phyloP scores from a whole-genome alignment of 2,113 vertebrate species.

The Crocuta crocuta region DNA sequence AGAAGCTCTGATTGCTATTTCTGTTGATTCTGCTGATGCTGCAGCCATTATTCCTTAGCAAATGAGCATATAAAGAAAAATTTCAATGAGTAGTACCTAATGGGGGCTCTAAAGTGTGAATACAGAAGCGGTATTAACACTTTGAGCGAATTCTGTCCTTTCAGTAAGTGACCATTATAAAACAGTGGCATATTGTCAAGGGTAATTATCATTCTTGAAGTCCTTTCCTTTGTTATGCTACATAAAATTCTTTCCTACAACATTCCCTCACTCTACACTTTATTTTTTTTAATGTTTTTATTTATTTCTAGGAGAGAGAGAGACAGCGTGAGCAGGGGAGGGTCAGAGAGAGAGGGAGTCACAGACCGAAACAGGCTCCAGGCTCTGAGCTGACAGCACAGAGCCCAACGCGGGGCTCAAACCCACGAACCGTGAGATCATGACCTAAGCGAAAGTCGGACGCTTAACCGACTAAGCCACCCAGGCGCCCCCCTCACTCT shows the following conservation, averaged over 20 bases:
- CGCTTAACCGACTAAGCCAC: too few species aligned
- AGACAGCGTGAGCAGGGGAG: too few species aligned
- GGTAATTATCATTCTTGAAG: background rate
- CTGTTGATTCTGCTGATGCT: constrained; percentile 18
- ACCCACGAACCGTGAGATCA: too few species aligned
- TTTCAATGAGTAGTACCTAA: constrained; percentile 18
- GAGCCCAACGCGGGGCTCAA: too few species aligned
- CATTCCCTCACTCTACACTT: background rate
- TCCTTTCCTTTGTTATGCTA: background rate
- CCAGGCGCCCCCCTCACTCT: background rate
- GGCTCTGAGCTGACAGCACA: too few species aligned
- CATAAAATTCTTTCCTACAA: background rate
- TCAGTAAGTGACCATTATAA: constrained; percentile 43
- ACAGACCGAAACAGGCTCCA: too few species aligned
- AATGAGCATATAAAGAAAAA: constrained; percentile 42
- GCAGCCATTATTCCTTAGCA: background rate
- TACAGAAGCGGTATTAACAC: background rate
- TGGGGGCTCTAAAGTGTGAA: background rate
- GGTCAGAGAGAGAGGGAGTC: too few species aligned
- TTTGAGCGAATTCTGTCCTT: background rate
- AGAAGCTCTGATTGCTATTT: background rate
- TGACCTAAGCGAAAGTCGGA: too few species aligned
- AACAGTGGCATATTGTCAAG: background rate
- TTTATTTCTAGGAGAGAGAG: too few species aligned
- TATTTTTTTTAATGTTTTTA: background rate